Evolutionary conservation across 2,797 vertebrate species (phyloP).

Genomic region (Epinephelus coioides): DNA sequence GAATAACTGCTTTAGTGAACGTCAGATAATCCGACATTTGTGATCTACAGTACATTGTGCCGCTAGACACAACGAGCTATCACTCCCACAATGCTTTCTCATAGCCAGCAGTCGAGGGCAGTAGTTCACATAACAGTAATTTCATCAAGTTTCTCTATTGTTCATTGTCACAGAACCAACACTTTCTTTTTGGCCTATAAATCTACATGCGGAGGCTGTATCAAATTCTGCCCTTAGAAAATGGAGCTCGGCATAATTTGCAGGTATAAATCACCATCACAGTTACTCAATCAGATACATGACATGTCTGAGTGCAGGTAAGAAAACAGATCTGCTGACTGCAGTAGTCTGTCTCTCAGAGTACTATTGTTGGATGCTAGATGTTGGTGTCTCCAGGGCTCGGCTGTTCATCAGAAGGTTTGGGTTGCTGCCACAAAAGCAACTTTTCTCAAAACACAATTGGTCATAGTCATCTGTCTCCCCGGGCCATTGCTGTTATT

Average conservation of each 20-base stretch:
- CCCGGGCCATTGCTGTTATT: constrained; percentile 64
- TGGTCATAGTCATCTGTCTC: constrained; percentile 76
- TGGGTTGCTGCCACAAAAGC: constrained; percentile 77
- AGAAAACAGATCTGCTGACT: constrained; percentile 77
- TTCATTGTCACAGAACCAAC: constrained; percentile 67
- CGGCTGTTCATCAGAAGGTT: constrained; percentile 77
- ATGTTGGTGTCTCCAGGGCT: constrained; percentile 74
- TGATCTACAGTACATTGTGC: constrained; percentile 38
- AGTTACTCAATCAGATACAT: constrained; percentile 71
- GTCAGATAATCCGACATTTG: constrained; percentile 44
- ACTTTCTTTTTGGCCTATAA: constrained; percentile 48
- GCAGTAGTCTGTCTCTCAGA: constrained; percentile 58
- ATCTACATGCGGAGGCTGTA: constrained; percentile 57
- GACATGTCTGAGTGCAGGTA: constrained; percentile 64
- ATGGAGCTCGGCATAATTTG: constrained; percentile 60
- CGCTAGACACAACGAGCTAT: constrained; percentile 55
- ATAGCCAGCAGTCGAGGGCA: constrained; percentile 52
- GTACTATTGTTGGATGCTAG: constrained; percentile 67
- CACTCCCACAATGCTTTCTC: constrained; percentile 59
- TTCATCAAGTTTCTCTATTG: constrained; percentile 71
- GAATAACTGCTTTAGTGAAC: constrained; percentile 39
- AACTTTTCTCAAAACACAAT: constrained; percentile 81
- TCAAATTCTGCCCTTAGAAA: constrained; percentile 69
- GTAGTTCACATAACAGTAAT: constrained; percentile 70
- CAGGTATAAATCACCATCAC: constrained; percentile 71